Percentiles rank a stretch among this genome's conserved stretches.
Conservation (phyloP, 2,888 invertebrate genomes). For the Perizoma affinitatum region DNA sequence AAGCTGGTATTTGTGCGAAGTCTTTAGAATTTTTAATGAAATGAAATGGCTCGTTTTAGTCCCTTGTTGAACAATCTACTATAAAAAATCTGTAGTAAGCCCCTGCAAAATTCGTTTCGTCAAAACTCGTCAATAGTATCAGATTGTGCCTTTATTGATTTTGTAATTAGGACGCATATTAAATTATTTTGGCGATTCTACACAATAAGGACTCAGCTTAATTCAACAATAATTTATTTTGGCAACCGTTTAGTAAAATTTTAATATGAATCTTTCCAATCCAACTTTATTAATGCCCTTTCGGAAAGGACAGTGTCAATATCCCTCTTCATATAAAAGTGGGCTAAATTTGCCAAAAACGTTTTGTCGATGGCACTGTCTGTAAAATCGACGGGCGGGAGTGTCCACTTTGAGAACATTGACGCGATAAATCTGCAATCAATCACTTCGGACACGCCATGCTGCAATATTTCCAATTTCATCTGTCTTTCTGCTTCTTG, state of each 20-base stretch:
- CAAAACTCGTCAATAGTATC: slow-evolving; percentile 43
- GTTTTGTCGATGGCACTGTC: slow-evolving; percentile 27
- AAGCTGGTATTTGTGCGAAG: no score
- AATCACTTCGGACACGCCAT: slow-evolving; percentile 36
- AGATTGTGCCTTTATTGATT: slow-evolving; percentile 31
- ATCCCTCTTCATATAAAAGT: slow-evolving; percentile 1
- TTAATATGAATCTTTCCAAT: slow-evolving; percentile 27
- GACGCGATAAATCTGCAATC: slow-evolving; percentile 34
- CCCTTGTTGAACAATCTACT: no score
- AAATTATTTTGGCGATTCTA: slow-evolving; percentile 34
- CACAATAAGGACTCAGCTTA: slow-evolving; percentile 32
- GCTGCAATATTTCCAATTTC: slow-evolving; percentile 27
- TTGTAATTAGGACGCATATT: slow-evolving; percentile 32
- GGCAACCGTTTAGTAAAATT: slow-evolving; percentile 22
- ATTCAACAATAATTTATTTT: slow-evolving; percentile 33
- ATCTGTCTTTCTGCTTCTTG: slow-evolving; percentile 29
- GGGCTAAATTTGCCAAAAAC: slow-evolving; percentile 21
- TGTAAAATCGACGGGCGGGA: slow-evolving; percentile 21
- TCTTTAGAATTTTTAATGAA: no score
- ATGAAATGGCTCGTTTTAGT: no score
- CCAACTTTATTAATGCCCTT: slow-evolving; percentile 10
- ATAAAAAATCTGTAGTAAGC: no score
- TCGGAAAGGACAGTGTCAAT: slow-evolving; percentile 3
- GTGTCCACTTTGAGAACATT: slow-evolving; percentile 33
- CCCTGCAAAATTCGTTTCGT: no score